Conservation (phyloP, 2,797 vertebrate genomes). For the Benthosema pterotum region DNA sequence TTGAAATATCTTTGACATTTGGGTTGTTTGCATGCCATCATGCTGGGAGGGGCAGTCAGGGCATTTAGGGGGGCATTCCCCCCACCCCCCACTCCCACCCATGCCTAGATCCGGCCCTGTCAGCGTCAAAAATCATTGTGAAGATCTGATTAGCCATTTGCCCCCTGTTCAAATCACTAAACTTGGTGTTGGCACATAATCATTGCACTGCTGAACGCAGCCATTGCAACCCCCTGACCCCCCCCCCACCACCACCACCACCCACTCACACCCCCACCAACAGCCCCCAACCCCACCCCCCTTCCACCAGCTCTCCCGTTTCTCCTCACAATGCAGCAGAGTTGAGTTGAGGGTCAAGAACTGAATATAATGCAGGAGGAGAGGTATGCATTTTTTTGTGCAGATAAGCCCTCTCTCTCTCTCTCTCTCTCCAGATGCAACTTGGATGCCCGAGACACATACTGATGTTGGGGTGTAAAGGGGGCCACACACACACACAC, state of each 20-base stretch:
- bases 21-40: no score
- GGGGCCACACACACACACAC: constrained; percentile 20
- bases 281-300: not conserved
- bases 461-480: constrained; percentile 25
- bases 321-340: not conserved
- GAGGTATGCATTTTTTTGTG: constrained; percentile 28
- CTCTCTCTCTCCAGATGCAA: constrained; percentile 20
- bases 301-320: not conserved
- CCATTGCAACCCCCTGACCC: not conserved
- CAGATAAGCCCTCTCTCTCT: constrained; percentile 29
- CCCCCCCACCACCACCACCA: not conserved
- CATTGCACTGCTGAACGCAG: not conserved
- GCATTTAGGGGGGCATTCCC: no score
- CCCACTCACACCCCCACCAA: not conserved
- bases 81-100: no score
- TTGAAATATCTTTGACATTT: no score
- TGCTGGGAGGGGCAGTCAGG: no score
- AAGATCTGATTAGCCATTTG: not conserved
- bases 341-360: constrained; percentile 21
- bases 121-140: not conserved
- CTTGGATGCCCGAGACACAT: constrained; percentile 25
- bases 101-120: no score
- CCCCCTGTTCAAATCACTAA: not conserved
- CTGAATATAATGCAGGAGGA: constrained; percentile 21
- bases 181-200: not conserved